Evolutionary conservation across 2,888 invertebrate genomes (phyloP).

Genomic region (Drosophila melanocephala): DNA sequence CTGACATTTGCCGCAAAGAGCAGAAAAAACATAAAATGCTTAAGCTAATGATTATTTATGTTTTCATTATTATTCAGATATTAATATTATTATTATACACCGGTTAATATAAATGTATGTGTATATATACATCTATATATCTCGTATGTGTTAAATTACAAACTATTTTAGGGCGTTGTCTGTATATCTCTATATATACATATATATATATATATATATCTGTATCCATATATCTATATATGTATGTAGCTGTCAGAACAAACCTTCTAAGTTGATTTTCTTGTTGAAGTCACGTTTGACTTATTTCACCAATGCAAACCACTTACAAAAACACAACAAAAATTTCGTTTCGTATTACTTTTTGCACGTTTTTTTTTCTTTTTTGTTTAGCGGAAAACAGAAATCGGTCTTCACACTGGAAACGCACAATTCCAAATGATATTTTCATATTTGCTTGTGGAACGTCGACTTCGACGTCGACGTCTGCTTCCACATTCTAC

Average conservation of each 20-base stretch:
- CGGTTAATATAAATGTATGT: constrained; percentile 5
- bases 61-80: constrained; percentile 7
- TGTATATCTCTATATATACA: neutral
- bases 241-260: constrained; percentile 16
- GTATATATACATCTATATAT: neutral
- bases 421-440: constrained; percentile 79
- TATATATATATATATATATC: neutral
- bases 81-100: neutral
- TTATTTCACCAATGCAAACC: constrained; percentile 9
- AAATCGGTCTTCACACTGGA: constrained; percentile 85
- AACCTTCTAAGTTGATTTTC: constrained; percentile 32
- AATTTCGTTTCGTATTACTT: neutral
- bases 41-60: constrained; percentile 11
- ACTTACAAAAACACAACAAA: constrained; percentile 19
- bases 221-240: neutral
- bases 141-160: constrained; percentile 5
- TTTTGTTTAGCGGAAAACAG: constrained; percentile 36
- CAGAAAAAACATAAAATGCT: constrained; percentile 6
- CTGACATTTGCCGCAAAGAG: neutral
- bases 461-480: constrained; percentile 13
- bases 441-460: constrained; percentile 55
- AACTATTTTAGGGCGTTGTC: constrained; percentile 5
- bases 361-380: constrained; percentile 12
- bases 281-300: neutral
- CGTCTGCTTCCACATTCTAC: constrained; percentile 14